Conservation (phyloP, 2,888 invertebrate species). For the Heliconius charithonia region DNA sequence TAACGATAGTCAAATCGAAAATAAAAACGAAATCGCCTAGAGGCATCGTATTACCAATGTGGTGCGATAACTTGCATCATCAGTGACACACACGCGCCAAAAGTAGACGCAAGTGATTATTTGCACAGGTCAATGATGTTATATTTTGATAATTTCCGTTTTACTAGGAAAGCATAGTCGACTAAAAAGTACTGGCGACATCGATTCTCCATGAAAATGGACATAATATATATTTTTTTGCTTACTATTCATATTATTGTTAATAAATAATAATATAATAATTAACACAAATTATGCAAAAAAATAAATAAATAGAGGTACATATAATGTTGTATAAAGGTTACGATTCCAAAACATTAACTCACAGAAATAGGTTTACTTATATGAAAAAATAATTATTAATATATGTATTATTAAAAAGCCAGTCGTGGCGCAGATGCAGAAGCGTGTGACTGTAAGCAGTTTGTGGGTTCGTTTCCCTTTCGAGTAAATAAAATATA, state of each 20-base stretch:
- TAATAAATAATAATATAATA: conserved; percentile 4
- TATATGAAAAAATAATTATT: neutral
- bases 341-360: neutral
- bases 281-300: neutral
- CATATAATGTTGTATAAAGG: neutral
- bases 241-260: conserved; percentile 2
- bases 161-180: conserved; percentile 66
- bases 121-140: conserved; percentile 52
- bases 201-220: conserved; percentile 31
- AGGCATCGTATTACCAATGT: conserved; percentile 56
- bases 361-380: neutral
- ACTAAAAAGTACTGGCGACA: conserved; percentile 46
- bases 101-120: conserved; percentile 42
- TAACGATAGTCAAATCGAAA: neutral
- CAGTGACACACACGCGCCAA: conserved; percentile 55
- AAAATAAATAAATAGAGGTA: neutral
- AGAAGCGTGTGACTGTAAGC: too few relatives aligned
- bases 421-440: too few relatives aligned
- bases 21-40: conserved; percentile 46
- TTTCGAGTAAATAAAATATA: too few relatives aligned
- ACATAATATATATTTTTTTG: conserved; percentile 12
- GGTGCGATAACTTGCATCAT: conserved; percentile 62
- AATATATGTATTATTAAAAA: neutral
- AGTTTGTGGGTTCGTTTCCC: too few relatives aligned
- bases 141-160: conserved; percentile 63